Evolutionary conservation across 2,797 vertebrate genomes (phyloP).

Genomic region (Australoheros facetus): DNA sequence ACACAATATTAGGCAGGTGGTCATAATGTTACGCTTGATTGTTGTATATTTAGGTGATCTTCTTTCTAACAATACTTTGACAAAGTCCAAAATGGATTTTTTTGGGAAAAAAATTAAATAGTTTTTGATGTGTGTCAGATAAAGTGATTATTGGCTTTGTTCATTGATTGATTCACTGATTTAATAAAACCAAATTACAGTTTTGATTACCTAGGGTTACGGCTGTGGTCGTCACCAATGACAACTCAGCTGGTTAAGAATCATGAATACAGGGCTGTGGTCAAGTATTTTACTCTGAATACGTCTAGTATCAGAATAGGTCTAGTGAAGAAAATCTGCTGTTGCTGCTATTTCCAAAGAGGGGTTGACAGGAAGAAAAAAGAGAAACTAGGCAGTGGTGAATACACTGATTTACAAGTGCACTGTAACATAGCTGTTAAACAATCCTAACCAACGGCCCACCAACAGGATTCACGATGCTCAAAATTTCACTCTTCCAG

Average conservation of each 20-base stretch:
- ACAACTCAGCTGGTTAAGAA: background rate
- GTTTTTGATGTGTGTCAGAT: no score
- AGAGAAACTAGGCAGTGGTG: background rate
- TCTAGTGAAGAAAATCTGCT: background rate
- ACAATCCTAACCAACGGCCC: background rate
- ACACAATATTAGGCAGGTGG: no score
- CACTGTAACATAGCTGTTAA: background rate
- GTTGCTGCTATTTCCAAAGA: background rate
- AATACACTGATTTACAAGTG: background rate
- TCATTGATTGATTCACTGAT: background rate
- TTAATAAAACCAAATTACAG: background rate
- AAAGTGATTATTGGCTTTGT: no score
- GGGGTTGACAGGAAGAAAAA: background rate
- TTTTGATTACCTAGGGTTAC: background rate
- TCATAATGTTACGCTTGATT: no score
- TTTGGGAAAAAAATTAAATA: no score
- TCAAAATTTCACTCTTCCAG: slow-evolving; percentile 15
- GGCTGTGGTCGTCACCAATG: background rate
- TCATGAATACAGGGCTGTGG: background rate
- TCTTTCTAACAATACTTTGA: background rate
- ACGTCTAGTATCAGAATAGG: background rate
- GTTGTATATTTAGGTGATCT: background rate
- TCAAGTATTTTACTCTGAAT: background rate
- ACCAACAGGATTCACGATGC: background rate
- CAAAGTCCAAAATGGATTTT: background rate